phyloP scores from a whole-genome alignment of 2,888 invertebrate species.

The Dryadula phaetusa region DNA sequence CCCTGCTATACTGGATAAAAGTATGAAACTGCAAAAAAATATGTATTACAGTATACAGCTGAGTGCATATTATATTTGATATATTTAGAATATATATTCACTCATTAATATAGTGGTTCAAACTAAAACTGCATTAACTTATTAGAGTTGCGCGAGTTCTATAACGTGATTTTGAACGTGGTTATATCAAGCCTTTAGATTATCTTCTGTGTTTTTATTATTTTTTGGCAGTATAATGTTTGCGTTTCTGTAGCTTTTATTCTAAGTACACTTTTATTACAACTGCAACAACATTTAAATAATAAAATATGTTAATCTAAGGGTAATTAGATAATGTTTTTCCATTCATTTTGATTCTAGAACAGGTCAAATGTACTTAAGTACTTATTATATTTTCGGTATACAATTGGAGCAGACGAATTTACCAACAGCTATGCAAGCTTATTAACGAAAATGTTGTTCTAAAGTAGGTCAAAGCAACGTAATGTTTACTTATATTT shows the following conservation, averaged over 20 bases:
- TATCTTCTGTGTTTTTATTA: no score
- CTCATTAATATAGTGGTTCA: no score
- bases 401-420: conserved; percentile 22
- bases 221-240: neutral
- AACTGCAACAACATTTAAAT: neutral
- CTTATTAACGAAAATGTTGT: conserved; percentile 22
- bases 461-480: conserved; percentile 19
- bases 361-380: conserved; percentile 6
- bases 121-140: no score
- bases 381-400: conserved; percentile 19
- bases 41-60: no score
- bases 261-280: neutral
- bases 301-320: neutral
- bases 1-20: no score
- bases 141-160: no score
- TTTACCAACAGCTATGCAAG: conserved; percentile 17
- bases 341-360: neutral
- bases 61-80: no score
- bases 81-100: no score
- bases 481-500: conserved; percentile 5
- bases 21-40: no score
- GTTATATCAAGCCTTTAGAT: no score
- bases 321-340: neutral
- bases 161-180: no score
- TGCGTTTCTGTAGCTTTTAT: neutral